Evolutionary conservation across 2,113 vertebrate species (phyloP).

Genomic region (Nematolebias whitei): DNA sequence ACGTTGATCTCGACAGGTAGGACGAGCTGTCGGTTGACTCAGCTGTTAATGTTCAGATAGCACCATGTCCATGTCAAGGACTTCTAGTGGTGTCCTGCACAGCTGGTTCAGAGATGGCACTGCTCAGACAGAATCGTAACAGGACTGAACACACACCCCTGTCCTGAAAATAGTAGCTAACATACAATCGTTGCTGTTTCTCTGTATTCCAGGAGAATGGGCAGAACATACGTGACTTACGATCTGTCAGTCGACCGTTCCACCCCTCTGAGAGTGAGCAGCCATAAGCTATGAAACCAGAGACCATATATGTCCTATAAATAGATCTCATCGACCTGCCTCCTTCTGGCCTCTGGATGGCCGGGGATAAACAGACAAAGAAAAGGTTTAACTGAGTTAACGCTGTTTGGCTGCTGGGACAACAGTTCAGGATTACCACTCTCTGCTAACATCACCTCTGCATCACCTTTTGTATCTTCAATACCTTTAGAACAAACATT

Average conservation of each 20-base stretch:
- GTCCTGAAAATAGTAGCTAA: neutral
- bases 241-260: neutral
- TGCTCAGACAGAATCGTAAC: neutral
- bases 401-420: constrained; percentile 1
- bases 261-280: constrained; percentile 17
- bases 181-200: neutral
- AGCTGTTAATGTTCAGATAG: neutral
- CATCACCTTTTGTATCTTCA: neutral
- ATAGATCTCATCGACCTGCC: constrained; percentile 66
- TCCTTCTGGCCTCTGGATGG: constrained; percentile 16
- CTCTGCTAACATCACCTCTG: neutral
- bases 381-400: constrained; percentile 41
- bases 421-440: neutral
- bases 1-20: neutral
- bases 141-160: neutral
- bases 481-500: neutral
- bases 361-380: constrained; percentile 50
- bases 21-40: neutral
- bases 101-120: neutral
- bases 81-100: constrained; percentile 16
- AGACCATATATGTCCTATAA: constrained; percentile 63
- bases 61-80: neutral
- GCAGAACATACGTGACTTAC: constrained; percentile 16
- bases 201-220: neutral
- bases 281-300: constrained; percentile 50